A percentile compares a stretch with the other conserved stretches of the same genome.
Evolutionary conservation across 2,797 vertebrate genomes (phyloP).

Genomic region (Halcyon badia): DNA sequence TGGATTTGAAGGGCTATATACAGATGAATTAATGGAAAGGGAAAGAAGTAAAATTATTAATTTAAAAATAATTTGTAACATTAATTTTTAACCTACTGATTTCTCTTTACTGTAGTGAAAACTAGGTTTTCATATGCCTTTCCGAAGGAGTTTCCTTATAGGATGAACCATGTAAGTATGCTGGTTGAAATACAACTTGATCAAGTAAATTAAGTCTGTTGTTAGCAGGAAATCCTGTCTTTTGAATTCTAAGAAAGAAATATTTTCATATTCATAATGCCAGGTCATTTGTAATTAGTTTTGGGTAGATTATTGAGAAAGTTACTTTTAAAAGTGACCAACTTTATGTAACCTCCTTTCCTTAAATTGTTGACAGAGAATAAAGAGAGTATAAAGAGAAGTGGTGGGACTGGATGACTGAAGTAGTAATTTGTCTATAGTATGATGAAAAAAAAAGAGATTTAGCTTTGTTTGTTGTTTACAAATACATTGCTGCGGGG

Average conservation of each 20-base stretch:
- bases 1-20: neutral
- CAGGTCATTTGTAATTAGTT: neutral
- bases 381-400: neutral
- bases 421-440: neutral
- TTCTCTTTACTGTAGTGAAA: conserved; percentile 90
- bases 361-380: neutral
- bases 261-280: neutral
- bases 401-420: neutral
- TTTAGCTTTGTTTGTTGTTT: neutral
- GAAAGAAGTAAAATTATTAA: neutral
- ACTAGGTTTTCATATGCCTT: conserved; percentile 99
- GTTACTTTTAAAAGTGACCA: neutral
- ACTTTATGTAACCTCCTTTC: neutral
- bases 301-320: neutral
- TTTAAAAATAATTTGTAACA: neutral
- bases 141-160: conserved; percentile 98
- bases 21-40: neutral
- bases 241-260: neutral
- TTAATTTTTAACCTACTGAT: conserved; percentile 4
- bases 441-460: neutral
- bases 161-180: conserved; percentile 99
- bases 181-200: neutral
- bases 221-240: neutral
- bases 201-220: neutral
- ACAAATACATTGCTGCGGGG: neutral